Evolutionary conservation across 2,888 invertebrate genomes (phyloP).

Genomic region (Tipula lateralis): DNA sequence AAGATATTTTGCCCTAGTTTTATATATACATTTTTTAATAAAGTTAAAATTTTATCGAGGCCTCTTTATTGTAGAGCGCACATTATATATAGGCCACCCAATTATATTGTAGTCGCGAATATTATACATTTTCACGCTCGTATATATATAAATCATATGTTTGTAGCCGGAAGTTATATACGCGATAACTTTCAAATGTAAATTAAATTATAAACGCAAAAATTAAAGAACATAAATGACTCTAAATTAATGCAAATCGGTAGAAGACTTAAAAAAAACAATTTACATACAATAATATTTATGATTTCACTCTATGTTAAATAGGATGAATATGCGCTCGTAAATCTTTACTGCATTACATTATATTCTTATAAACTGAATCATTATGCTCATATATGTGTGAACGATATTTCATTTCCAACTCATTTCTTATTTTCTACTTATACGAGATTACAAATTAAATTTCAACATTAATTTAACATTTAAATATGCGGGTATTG

Average conservation of each 20-base stretch:
- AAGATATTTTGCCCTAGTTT: not conserved
- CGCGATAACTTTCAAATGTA: not conserved
- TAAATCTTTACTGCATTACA: no score
- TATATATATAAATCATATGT: no score
- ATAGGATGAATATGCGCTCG: not conserved
- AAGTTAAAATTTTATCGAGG: not conserved
- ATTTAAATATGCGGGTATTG: no score
- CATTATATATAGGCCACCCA: not conserved
- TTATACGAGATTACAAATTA: no score
- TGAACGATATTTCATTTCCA: no score
- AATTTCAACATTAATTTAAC: no score
- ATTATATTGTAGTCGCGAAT: not conserved
- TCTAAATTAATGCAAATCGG: not conserved
- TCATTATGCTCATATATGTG: no score
- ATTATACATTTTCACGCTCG: not conserved
- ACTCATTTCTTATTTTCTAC: no score
- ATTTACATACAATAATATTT: not conserved
- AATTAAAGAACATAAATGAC: not conserved
- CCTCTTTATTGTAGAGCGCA: not conserved
- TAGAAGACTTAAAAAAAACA: not conserved
- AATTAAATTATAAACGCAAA: not conserved
- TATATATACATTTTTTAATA: not conserved
- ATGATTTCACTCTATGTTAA: not conserved
- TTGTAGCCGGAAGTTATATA: not conserved
- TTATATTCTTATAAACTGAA: no score